Evolutionary conservation across 1,140 invertebrate genomes (phyloP).

Genomic region (Gryon sp.): DNA sequence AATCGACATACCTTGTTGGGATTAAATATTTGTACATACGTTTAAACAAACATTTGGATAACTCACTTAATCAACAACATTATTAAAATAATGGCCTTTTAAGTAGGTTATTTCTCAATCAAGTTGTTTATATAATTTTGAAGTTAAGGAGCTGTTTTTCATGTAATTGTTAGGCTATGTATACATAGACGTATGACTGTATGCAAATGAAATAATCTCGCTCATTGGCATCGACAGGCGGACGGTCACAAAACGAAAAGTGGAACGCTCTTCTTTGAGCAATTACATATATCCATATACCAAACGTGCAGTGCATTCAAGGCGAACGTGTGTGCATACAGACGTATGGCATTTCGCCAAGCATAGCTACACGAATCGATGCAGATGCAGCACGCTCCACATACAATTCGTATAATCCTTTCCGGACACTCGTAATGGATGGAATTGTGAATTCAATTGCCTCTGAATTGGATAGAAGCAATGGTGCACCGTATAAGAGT

Average conservation of each 20-base stretch:
- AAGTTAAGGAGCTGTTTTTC: background rate
- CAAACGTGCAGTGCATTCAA: conserved; percentile 51
- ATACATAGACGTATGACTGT: too few relatives aligned
- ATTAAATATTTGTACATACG: too few relatives aligned
- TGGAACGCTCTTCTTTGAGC: conserved; percentile 53
- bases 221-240: conserved; percentile 48
- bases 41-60: too few relatives aligned
- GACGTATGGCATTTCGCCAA: conserved; percentile 62
- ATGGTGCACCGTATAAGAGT: conserved; percentile 64
- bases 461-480: conserved; percentile 67
- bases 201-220: conserved; percentile 56
- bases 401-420: conserved; percentile 75
- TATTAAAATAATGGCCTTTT: too few relatives aligned
- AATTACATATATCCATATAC: conserved; percentile 56
- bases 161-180: conserved; percentile 13
- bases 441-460: conserved; percentile 78
- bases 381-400: conserved; percentile 76
- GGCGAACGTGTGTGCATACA: conserved; percentile 61
- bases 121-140: background rate
- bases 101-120: background rate
- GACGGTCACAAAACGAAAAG: conserved; percentile 36
- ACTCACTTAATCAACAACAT: too few relatives aligned
- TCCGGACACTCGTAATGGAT: conserved; percentile 76
- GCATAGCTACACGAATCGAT: conserved; percentile 67
- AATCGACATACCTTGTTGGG: too few relatives aligned